Evolutionary conservation across 2,113 vertebrate genomes (phyloP).

Genomic region (Agelaius phoeniceus): DNA sequence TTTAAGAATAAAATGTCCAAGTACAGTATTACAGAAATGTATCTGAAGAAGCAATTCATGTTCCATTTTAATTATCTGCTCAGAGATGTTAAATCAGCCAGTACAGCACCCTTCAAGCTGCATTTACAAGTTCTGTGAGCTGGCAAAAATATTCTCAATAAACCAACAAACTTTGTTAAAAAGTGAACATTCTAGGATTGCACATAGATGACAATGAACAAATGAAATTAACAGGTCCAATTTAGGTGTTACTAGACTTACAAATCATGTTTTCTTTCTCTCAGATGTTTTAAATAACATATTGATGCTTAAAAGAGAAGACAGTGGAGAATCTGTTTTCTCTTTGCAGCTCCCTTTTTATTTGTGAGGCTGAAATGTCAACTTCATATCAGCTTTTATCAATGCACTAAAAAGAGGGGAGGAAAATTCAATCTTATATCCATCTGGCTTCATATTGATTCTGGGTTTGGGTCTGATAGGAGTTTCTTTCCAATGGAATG

Average conservation of each 20-base stretch:
- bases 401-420: background rate
- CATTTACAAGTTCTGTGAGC: background rate
- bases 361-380: background rate
- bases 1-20: background rate
- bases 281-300: background rate
- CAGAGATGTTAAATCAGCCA: background rate
- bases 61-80: background rate
- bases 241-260: background rate
- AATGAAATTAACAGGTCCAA: background rate
- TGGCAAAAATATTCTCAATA: background rate
- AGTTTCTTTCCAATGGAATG: background rate
- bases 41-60: background rate
- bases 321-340: background rate
- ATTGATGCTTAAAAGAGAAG: background rate
- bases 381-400: background rate
- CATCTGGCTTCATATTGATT: background rate
- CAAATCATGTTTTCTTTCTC: background rate
- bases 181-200: background rate
- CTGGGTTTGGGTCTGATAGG: rapidly evolving
- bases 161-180: background rate
- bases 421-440: background rate
- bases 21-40: background rate
- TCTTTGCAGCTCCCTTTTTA: background rate
- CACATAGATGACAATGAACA: background rate
- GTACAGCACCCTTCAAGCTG: background rate